Percentiles rank a stretch among this genome's conserved stretches.
These are phyloP conservation scores for Sipha maydis DNA, from an alignment of 2,888 invertebrate genomes.

Conservation along the genomic window DNA sequence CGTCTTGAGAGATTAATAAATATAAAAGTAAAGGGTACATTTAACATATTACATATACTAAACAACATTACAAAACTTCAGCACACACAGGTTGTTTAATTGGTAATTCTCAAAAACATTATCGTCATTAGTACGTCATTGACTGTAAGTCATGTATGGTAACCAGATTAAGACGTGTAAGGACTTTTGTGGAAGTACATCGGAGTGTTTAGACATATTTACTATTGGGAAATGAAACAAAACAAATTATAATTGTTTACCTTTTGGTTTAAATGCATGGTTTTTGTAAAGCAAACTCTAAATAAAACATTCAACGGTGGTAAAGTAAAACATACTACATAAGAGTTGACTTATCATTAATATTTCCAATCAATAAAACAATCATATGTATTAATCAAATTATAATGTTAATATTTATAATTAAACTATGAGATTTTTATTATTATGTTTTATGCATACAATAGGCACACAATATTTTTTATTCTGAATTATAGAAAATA, in stretches of 20 bases:
- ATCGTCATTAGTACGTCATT: constrained; percentile 4
- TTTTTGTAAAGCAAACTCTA: neutral
- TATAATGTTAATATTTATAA: neutral
- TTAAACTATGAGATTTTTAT: neutral
- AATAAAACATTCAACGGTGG: neutral
- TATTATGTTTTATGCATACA: no score
- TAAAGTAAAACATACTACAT: neutral
- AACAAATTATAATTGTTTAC: neutral
- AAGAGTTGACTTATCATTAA: neutral
- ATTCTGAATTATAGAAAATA: no score
- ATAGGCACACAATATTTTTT: no score
- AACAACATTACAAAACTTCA: neutral
- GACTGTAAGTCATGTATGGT: neutral
- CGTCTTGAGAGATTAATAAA: neutral
- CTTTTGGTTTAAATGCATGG: neutral
- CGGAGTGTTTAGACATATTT: neutral
- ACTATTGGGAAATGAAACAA: neutral
- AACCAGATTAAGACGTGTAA: neutral
- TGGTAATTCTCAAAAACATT: neutral
- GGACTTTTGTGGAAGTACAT: constrained; percentile 3
- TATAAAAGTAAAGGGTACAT: neutral
- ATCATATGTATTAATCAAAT: neutral
- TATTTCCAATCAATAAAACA: neutral
- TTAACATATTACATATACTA: neutral
- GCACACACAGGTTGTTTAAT: neutral